Evolutionary conservation across 2,797 vertebrate species (phyloP).

Genomic region (Oceanodroma leucorhoa): DNA sequence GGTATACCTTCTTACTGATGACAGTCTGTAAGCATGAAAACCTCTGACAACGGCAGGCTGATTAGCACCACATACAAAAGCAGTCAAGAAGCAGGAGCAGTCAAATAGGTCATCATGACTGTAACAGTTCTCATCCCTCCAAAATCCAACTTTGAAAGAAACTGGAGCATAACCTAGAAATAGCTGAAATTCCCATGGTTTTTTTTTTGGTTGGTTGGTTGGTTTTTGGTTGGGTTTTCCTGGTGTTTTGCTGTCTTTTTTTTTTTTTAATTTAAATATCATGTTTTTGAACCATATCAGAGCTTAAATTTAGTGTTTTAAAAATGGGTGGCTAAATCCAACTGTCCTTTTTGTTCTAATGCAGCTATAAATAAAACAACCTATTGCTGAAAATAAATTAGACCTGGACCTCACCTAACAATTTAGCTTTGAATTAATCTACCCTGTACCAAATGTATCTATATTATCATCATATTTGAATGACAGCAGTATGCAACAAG

Average conservation of each 20-base stretch:
- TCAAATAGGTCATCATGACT: neutral
- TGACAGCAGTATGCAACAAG: neutral
- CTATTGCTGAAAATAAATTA: neutral
- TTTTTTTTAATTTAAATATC: neutral
- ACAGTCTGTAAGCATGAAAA: neutral
- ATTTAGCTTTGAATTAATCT: neutral
- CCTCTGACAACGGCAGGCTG: neutral
- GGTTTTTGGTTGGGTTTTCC: neutral
- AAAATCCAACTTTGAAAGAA: neutral
- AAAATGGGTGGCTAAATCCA: neutral
- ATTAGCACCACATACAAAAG: neutral
- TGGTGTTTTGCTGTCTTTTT: neutral
- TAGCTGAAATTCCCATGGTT: neutral
- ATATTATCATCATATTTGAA: neutral
- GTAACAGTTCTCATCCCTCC: neutral
- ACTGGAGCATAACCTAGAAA: neutral
- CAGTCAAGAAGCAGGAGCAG: neutral
- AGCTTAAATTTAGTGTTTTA: neutral
- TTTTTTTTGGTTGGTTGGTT: neutral
- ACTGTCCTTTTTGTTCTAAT: neutral
- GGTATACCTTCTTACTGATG: neutral
- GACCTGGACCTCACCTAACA: neutral
- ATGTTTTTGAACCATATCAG: neutral
- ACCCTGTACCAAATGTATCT: neutral
- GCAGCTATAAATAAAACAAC: neutral